Base-by-base conservation (phyloP, 2,797 vertebrate genomes). In the Leptatherina wallacei region DNA sequence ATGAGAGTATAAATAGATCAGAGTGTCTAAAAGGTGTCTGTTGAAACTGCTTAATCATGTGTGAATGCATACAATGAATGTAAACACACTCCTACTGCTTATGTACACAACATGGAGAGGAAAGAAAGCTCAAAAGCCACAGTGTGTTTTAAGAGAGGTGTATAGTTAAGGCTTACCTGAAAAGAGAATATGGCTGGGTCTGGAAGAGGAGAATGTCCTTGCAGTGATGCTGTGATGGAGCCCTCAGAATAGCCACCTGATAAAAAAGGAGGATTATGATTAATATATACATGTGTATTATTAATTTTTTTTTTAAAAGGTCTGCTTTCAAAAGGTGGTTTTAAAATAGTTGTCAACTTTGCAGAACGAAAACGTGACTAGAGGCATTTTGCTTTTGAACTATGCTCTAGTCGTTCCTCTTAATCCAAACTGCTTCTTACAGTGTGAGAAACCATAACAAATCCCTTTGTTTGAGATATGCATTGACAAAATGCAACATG, bases 171-270 rank as follows among this genome's bases (percentile, higher is more conserved):
- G 61, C 78, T 84, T 92, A 97, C 98, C 97, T 96, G 90, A 93
- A 92, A 55, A 99, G 95, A 1, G 97, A 95, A 65, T 97, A 96
- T 0, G 97, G 97, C 27, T 97, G 96, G 3, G 94, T 98, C 90
- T 98, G 97, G 85, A 99, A 97, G 84, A 98, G 91, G 70, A 99
- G 44, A 84, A 99, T 91, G 75, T 99, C 96, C 69, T 94, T 95
- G 94, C 96, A 97, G 90, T 95, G 94, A 60, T 85, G 64, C 30
- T 91, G 76, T 0, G 87, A 80, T 0, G 92, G 93, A 61, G 85
- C 75, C 57, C 89, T 89, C 54, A 95, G 78, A 33, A 94, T 58
- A 9, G 85, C 67, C 67, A 95, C 75, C 95, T 95, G 78, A 27
- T 6, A 0, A 71, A 32, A 32, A 65, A 22, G 64, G 32, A 16